Evolutionary conservation across 2,888 invertebrate species (phyloP).

Genomic region (Perizoma affinitatum): DNA sequence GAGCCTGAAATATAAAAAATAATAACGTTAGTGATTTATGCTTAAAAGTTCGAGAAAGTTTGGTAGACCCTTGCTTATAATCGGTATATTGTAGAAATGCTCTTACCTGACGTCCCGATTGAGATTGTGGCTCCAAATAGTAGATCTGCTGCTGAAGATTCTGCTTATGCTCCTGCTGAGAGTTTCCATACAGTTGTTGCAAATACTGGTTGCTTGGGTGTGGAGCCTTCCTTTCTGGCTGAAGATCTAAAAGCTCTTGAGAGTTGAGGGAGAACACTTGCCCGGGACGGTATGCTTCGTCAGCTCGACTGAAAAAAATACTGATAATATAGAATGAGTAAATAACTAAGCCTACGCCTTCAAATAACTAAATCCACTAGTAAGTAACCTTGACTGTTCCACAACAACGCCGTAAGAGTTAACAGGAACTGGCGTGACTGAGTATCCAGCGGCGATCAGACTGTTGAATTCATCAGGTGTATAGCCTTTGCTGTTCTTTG

Average conservation of each 20-base stretch:
- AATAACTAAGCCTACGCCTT: conserved; percentile 1
- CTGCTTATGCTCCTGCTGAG: conserved; percentile 69
- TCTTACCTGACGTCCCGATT: conserved; percentile 62
- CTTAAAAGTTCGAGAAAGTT: too few relatives aligned
- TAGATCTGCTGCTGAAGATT: conserved; percentile 72
- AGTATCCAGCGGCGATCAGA: conserved; percentile 44
- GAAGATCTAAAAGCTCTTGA: conserved; percentile 71
- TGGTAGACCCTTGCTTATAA: too few relatives aligned
- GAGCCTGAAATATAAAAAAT: conserved; percentile 53
- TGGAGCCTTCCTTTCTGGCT: conserved; percentile 73
- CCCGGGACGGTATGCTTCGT: conserved; percentile 73
- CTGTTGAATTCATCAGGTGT: conserved; percentile 46
- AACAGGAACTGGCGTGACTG: conserved; percentile 45
- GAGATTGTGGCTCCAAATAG: conserved; percentile 72
- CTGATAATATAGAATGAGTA: neutral
- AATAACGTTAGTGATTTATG: too few relatives aligned
- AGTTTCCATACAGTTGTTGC: conserved; percentile 66
- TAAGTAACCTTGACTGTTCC: conserved; percentile 31
- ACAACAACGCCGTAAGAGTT: conserved; percentile 28
- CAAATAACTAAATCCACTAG: conserved; percentile 29
- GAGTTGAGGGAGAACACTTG: conserved; percentile 75
- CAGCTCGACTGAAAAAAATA: conserved; percentile 54
- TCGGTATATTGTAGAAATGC: too few relatives aligned
- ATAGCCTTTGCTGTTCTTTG: conserved; percentile 44
- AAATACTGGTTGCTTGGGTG: conserved; percentile 59